phyloP scores from a whole-genome alignment of 2,888 invertebrate genomes.

The Tipula vernalis region DNA sequence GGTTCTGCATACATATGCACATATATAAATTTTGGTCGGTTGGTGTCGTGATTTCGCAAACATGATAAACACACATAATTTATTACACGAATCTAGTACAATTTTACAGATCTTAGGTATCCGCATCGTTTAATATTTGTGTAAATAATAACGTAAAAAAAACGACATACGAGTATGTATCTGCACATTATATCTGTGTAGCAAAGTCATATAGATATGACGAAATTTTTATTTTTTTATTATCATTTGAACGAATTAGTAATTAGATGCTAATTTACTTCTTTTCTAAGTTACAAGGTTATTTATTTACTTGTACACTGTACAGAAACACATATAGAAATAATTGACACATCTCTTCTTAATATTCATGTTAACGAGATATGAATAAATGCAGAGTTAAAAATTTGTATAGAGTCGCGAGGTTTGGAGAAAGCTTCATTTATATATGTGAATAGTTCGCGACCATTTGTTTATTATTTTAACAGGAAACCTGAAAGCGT shows the following conservation, averaged over 20 bases:
- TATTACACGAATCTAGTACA: neutral
- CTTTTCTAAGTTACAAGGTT: neutral
- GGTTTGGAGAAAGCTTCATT: neutral
- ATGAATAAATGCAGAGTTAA: neutral
- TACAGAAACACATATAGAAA: neutral
- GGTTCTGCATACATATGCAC: too few relatives aligned
- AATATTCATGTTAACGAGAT: neutral
- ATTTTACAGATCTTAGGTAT: neutral
- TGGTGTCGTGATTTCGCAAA: neutral
- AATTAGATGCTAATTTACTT: neutral
- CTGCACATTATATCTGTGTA: neutral
- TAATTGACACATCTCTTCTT: neutral
- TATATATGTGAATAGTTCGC: neutral
- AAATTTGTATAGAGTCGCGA: neutral
- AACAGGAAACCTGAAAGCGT: too few relatives aligned
- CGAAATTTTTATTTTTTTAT: neutral
- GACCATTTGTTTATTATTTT: too few relatives aligned
- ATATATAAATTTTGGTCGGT: neutral
- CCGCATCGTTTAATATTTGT: neutral
- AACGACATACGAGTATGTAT: neutral
- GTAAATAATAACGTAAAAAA: neutral
- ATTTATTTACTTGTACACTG: neutral
- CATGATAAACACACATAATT: neutral
- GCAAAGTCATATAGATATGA: neutral
- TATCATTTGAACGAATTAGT: neutral